These are phyloP conservation scores for Eulemur mongoz DNA, from an alignment of 2,797 vertebrate genomes.

Conservation along the genomic window DNA sequence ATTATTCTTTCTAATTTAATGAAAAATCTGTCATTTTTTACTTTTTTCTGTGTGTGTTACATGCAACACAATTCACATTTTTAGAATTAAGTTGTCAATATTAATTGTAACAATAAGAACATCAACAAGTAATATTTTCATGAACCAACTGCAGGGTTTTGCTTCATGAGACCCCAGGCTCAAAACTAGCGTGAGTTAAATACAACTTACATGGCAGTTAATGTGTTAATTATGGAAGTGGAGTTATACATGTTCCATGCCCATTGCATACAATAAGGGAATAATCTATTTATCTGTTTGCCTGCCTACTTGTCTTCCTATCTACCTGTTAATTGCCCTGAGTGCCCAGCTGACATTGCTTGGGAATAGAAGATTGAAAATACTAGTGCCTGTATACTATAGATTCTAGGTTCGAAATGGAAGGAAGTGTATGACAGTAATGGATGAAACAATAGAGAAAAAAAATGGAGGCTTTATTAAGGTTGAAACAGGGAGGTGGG, in stretches of 20 bases:
- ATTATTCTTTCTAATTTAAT: too few species aligned
- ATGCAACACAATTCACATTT: too few species aligned
- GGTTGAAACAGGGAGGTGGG: neutral
- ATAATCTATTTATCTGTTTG: neutral
- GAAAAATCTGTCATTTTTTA: too few species aligned
- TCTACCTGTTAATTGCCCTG: neutral
- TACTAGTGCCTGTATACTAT: neutral
- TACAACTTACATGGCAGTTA: too few species aligned
- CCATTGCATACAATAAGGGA: neutral
- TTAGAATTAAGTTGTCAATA: too few species aligned
- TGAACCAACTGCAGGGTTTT: too few species aligned
- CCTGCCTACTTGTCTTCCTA: neutral
- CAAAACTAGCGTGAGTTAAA: too few species aligned
- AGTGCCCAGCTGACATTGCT: neutral
- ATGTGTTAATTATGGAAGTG: neutral
- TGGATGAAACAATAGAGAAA: neutral
- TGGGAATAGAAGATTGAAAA: neutral
- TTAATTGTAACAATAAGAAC: too few species aligned
- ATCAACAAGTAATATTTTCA: too few species aligned
- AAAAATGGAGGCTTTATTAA: neutral
- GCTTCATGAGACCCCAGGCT: too few species aligned
- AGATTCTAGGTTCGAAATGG: neutral
- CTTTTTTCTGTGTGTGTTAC: too few species aligned
- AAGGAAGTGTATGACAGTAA: neutral
- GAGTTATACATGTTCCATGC: neutral